phyloP scores from a whole-genome alignment of 23 tunicate species.

The Pegea sp. region DNA sequence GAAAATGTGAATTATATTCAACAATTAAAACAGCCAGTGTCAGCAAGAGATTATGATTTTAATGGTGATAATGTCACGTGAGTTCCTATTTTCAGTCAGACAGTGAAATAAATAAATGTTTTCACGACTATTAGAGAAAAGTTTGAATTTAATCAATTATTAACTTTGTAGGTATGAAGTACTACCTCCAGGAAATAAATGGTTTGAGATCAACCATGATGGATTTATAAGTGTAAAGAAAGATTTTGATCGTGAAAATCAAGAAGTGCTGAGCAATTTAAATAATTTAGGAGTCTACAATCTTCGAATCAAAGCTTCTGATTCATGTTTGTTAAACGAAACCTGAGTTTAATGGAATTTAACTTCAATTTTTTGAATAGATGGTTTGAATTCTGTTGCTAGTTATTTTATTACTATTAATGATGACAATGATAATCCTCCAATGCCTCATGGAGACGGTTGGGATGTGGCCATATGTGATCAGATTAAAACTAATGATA shows the following conservation, averaged over 20 bases:
- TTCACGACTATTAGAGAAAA: not conserved
- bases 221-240: too few species aligned
- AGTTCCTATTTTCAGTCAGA: slow-evolving; percentile 1
- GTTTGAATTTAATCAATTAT: not conserved
- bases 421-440: not conserved
- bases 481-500: not conserved
- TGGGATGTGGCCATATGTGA: not conserved
- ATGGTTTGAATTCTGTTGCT: too few species aligned
- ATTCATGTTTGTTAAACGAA: too few species aligned
- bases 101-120: not conserved
- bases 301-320: too few species aligned
- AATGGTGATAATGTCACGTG: slow-evolving; percentile 36
- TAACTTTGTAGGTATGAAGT: not conserved
- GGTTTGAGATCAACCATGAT: too few species aligned
- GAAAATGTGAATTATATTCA: slow-evolving; percentile 9
- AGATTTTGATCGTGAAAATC: too few species aligned
- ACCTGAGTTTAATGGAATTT: too few species aligned
- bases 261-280: too few species aligned
- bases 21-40: slow-evolving; percentile 3
- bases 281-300: too few species aligned
- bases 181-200: not conserved
- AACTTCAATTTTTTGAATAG: too few species aligned
- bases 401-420: not conserved
- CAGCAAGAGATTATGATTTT: slow-evolving; percentile 54
- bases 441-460: not conserved